These are phyloP conservation scores for Actenoides hombroni DNA, from an alignment of 2,113 vertebrate genomes.

Conservation along the genomic window DNA sequence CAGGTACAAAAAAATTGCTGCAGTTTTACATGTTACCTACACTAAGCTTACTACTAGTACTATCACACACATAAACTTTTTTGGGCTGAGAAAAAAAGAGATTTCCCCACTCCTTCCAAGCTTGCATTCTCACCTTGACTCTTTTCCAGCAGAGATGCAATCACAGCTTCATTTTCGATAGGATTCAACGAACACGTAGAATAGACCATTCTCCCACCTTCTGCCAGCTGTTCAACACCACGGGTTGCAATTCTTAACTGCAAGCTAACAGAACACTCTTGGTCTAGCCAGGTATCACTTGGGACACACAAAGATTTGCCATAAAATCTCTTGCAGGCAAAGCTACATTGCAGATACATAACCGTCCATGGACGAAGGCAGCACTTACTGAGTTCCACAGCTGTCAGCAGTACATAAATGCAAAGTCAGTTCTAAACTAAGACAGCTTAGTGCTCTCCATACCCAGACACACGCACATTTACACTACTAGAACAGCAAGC, in stretches of 20 bases:
- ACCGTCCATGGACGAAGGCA: background rate
- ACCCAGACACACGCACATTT: background rate
- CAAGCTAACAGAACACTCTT: conserved; percentile 75
- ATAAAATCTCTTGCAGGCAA: background rate
- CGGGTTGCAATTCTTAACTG: conserved; percentile 94
- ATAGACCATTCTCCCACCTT: conserved; percentile 95
- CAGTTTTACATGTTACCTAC: background rate
- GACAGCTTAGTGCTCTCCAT: background rate
- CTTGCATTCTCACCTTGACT: conserved; percentile 83
- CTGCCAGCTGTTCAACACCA: conserved; percentile 92
- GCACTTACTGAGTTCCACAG: background rate
- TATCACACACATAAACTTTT: background rate
- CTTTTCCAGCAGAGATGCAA: conserved; percentile 90
- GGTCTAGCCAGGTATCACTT: background rate
- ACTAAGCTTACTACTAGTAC: background rate
- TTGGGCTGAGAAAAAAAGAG: background rate
- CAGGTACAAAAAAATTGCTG: background rate
- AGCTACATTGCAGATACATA: background rate
- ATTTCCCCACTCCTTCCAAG: background rate
- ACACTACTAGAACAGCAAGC: background rate
- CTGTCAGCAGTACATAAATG: background rate
- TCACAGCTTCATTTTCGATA: conserved; percentile 94
- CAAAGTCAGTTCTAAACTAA: background rate
- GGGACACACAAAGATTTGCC: background rate
- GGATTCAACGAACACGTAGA: conserved; percentile 97